A percentile compares a stretch with the other conserved stretches of the same genome.
These are phyloP conservation scores for Notoglanidium macrostoma DNA, from an alignment of 2,797 vertebrate species.

Conservation along the genomic window DNA sequence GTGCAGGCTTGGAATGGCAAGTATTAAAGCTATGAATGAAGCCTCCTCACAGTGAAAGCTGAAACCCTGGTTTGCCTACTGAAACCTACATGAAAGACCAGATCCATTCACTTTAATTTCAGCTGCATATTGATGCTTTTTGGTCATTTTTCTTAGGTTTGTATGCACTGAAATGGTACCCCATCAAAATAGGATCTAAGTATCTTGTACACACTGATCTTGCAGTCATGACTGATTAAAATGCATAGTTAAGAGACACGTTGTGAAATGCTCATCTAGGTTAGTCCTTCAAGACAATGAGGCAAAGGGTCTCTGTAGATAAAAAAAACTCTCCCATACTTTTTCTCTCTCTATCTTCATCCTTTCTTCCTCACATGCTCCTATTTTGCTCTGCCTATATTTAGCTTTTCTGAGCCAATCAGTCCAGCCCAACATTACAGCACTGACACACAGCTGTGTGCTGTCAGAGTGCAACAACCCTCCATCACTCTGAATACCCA, in stretches of 20 bases:
- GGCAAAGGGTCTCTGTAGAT: constrained; percentile 72
- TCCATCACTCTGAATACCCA: constrained; percentile 27
- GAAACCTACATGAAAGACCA: background rate
- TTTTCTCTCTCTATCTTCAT: constrained; percentile 58
- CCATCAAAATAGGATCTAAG: too few species aligned
- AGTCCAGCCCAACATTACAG: constrained; percentile 68
- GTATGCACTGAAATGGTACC: background rate
- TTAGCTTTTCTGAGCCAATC: constrained; percentile 79
- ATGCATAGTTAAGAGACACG: constrained; percentile 77
- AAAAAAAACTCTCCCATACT: constrained; percentile 53
- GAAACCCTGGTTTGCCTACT: background rate
- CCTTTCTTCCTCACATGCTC: constrained; percentile 55
- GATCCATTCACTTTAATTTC: background rate
- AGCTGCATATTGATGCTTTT: background rate
- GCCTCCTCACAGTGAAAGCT: background rate
- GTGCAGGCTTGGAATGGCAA: constrained; percentile 17
- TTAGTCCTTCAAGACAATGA: constrained; percentile 65
- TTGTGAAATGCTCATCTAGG: constrained; percentile 69
- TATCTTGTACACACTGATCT: constrained; percentile 20
- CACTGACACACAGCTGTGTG: constrained; percentile 68
- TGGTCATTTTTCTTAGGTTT: background rate
- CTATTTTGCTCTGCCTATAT: constrained; percentile 72
- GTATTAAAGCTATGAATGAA: background rate
- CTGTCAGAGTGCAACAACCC: constrained; percentile 53
- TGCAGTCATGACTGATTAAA: constrained; percentile 70